phyloP scores from a whole-genome alignment of 1,140 invertebrate genomes.

The Drosophila guanche region DNA sequence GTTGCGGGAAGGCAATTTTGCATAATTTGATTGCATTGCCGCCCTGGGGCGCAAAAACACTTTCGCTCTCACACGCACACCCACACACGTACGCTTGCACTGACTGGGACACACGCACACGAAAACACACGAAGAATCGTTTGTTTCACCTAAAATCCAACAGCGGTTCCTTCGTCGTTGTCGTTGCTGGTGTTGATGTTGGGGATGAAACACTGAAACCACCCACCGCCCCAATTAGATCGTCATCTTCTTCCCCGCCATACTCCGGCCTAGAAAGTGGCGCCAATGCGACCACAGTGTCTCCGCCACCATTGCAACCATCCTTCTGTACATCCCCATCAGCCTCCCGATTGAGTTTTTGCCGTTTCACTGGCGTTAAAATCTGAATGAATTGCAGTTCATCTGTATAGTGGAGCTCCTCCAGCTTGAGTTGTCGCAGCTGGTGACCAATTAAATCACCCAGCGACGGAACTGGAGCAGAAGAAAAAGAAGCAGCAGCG shows the following conservation, averaged over 20 bases:
- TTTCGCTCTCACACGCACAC: neutral
- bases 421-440: slow-evolving; percentile 53
- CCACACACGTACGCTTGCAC: no score
- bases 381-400: slow-evolving; percentile 60
- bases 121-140: slow-evolving; percentile 6
- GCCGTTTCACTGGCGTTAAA: slow-evolving; percentile 48
- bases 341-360: slow-evolving; percentile 25
- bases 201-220: slow-evolving; percentile 49
- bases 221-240: slow-evolving; percentile 58
- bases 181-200: slow-evolving; percentile 10
- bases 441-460: slow-evolving; percentile 62
- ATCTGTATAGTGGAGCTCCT: slow-evolving; percentile 57
- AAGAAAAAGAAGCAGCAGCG: slow-evolving; percentile 1
- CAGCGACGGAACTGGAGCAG: slow-evolving; percentile 34
- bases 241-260: slow-evolving; percentile 50
- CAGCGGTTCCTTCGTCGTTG: slow-evolving; percentile 46
- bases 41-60: no score
- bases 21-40: no score
- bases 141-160: slow-evolving; percentile 54
- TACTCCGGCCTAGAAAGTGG: slow-evolving; percentile 52
- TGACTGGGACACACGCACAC: no score
- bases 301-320: neutral
- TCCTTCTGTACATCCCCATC: slow-evolving; percentile 21
- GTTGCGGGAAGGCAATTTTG: no score
- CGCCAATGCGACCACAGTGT: slow-evolving; percentile 25